Percentiles rank a stretch among this genome's conserved stretches.
Conservation (phyloP, 2,113 vertebrate genomes). For the Zosterops lateralis region DNA sequence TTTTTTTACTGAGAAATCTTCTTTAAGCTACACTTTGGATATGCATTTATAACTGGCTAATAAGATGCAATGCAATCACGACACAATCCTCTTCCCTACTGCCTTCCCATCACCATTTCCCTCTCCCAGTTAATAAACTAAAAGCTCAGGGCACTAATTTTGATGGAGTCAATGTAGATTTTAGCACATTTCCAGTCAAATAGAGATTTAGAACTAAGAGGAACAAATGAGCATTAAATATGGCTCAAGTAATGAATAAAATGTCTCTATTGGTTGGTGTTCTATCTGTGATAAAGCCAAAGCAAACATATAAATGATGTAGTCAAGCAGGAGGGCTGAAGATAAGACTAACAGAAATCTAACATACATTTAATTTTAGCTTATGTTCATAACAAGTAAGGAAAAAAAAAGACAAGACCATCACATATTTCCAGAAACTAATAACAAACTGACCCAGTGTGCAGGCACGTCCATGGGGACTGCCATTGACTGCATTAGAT, state of each 20-base stretch:
- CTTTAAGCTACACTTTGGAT: not conserved
- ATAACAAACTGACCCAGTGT: not conserved
- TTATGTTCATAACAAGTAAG: not conserved
- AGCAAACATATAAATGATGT: not conserved
- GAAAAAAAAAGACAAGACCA: not conserved
- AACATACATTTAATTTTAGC: not conserved
- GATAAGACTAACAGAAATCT: not conserved
- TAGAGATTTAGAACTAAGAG: not conserved
- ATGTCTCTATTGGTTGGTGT: not conserved
- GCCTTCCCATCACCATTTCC: not conserved
- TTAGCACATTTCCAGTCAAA: not conserved
- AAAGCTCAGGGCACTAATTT: not conserved
- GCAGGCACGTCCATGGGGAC: fast-evolving
- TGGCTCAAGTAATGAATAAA: not conserved
- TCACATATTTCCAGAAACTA: not conserved
- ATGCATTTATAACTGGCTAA: not conserved
- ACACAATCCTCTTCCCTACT: not conserved
- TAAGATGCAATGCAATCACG: fast-evolving
- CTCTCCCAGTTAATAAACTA: not conserved
- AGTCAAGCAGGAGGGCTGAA: not conserved
- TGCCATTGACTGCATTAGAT: not conserved
- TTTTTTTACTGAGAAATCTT: not conserved
- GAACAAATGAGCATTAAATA: not conserved
- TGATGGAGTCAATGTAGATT: not conserved
- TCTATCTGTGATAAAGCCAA: not conserved